Conservation (phyloP, 2,888 invertebrate species). For the Petrolisthes manimaculis region DNA sequence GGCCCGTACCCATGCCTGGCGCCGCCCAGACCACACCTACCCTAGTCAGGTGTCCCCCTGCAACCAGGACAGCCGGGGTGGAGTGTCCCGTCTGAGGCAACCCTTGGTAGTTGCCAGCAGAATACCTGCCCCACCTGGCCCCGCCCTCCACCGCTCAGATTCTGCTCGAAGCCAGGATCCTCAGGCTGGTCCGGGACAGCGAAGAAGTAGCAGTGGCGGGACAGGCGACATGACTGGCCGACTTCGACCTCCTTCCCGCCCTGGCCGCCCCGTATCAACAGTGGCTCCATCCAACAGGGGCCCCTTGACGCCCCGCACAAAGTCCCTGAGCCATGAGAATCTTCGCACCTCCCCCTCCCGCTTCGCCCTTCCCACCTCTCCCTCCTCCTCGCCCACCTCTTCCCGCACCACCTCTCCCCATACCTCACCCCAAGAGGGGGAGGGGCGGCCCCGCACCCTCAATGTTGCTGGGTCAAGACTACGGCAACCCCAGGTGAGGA, state of each 20-base stretch:
- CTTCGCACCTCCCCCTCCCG: slow-evolving; percentile 57
- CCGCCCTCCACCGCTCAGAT: slow-evolving; percentile 29
- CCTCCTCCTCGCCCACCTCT: slow-evolving; percentile 50
- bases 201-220: slow-evolving; percentile 33
- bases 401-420: slow-evolving; percentile 54
- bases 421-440: slow-evolving; percentile 51
- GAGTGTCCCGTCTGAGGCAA: slow-evolving; percentile 45
- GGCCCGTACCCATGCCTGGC: slow-evolving; percentile 30
- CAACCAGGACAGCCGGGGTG: slow-evolving; percentile 31
- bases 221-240: slow-evolving; percentile 40
- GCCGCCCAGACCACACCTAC: slow-evolving; percentile 30
- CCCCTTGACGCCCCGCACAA: slow-evolving; percentile 49
- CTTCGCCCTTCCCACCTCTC: slow-evolving; percentile 53
- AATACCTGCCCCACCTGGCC: slow-evolving; percentile 52
- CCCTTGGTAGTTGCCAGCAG: slow-evolving; percentile 39
- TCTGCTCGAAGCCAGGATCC: slow-evolving; percentile 22
- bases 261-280: slow-evolving; percentile 56
- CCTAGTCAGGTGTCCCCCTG: slow-evolving; percentile 3
- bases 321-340: slow-evolving; percentile 65
- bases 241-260: slow-evolving; percentile 48
- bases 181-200: slow-evolving; percentile 12
- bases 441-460: slow-evolving; percentile 50
- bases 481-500: slow-evolving; percentile 53
- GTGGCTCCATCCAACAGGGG: slow-evolving; percentile 42
- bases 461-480: slow-evolving; percentile 48